Percentiles rank a stretch among this genome's conserved stretches.
These are phyloP conservation scores for Excalfactoria chinensis DNA, from an alignment of 2,113 vertebrate genomes.

Conservation along the genomic window DNA sequence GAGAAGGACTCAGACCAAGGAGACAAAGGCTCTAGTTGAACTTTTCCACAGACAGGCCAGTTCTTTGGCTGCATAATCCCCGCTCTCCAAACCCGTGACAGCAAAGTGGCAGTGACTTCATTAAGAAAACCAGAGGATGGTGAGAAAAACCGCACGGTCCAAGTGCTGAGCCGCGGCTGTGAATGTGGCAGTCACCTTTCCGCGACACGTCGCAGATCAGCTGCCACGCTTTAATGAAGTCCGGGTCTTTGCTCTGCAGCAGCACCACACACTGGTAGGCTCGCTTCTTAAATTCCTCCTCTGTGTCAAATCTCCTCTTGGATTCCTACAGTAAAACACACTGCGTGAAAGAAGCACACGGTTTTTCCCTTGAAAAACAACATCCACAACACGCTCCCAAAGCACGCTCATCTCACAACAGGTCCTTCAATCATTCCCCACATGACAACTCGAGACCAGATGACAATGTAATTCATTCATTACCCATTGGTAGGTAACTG, in stretches of 20 bases:
- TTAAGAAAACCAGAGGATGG: neutral
- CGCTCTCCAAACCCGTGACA: neutral
- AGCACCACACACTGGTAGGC: conserved; percentile 94
- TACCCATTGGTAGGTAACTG: rapidly evolving
- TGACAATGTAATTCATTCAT: neutral
- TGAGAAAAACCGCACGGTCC: neutral
- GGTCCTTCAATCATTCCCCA: neutral
- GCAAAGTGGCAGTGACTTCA: neutral
- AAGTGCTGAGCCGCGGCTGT: neutral
- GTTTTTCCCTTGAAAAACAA: neutral
- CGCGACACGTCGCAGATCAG: conserved; percentile 96
- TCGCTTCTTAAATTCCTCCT: conserved; percentile 94
- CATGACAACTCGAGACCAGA: neutral
- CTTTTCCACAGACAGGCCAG: neutral
- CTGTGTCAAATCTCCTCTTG: conserved; percentile 94
- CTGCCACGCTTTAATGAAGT: conserved; percentile 93
- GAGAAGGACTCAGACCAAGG: neutral
- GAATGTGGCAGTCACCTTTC: conserved; percentile 77
- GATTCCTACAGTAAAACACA: conserved; percentile 84
- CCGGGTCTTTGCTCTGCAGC: conserved; percentile 93
- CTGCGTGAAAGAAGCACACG: neutral
- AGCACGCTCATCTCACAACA: neutral
- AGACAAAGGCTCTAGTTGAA: neutral
- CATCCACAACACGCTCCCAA: neutral
- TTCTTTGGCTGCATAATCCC: neutral